These are phyloP conservation scores for Candoia aspera DNA, from an alignment of 2,113 vertebrate species.

Conservation along the genomic window DNA sequence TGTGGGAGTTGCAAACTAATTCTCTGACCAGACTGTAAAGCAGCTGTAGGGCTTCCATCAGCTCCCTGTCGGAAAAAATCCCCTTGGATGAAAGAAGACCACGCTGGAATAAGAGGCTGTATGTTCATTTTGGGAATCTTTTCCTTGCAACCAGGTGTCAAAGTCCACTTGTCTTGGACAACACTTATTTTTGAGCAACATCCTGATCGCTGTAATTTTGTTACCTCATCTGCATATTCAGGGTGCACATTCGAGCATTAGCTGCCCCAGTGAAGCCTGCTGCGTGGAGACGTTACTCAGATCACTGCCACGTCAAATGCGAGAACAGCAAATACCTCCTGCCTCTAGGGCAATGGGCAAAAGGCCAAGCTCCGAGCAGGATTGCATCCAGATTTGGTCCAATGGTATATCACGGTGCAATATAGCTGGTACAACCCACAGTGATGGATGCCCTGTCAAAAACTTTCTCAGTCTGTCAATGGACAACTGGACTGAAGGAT, in stretches of 20 bases:
- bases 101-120: background rate
- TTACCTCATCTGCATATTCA: background rate
- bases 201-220: background rate
- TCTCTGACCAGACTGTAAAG: too few species aligned
- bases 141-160: background rate
- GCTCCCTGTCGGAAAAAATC: background rate
- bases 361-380: background rate
- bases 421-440: background rate
- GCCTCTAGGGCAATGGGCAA: background rate
- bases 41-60: background rate
- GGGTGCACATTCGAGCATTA: background rate
- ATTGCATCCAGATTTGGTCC: background rate
- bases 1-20: too few species aligned
- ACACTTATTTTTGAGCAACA: background rate
- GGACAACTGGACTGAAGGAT: background rate
- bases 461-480: background rate
- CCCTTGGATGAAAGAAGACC: background rate
- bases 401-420: background rate
- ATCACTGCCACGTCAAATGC: background rate
- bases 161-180: background rate
- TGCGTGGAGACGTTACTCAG: background rate
- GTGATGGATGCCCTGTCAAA: background rate
- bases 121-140: background rate
- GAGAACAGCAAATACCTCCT: background rate
- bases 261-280: background rate